Evolutionary conservation across 2,113 vertebrate species (phyloP).

Genomic region (Aegotheles bennettii): DNA sequence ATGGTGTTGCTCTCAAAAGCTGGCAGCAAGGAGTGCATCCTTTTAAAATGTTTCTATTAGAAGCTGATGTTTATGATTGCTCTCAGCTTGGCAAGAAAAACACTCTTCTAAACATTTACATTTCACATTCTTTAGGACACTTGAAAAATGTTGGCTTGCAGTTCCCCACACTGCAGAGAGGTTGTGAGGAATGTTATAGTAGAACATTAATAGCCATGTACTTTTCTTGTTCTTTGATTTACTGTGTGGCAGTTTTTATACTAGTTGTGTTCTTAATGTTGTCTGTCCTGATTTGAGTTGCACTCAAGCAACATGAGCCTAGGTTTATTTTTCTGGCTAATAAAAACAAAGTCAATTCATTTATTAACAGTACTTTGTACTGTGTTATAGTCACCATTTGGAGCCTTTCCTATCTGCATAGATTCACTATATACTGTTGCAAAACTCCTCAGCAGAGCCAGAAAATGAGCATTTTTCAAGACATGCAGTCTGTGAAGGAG

Average conservation of each 20-base stretch:
- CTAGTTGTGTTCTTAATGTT: neutral
- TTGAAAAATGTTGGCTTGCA: constrained; percentile 52
- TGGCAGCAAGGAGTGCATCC: constrained; percentile 43
- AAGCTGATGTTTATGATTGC: constrained; percentile 58
- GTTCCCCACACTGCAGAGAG: constrained; percentile 2
- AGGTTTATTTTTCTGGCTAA: constrained; percentile 38
- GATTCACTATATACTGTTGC: neutral
- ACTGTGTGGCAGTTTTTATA: constrained; percentile 34
- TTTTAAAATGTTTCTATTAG: constrained; percentile 45
- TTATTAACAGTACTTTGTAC: neutral
- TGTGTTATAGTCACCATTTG: neutral
- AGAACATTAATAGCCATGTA: neutral
- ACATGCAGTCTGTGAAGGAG: neutral
- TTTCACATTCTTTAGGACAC: constrained; percentile 60
- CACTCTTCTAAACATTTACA: constrained; percentile 66
- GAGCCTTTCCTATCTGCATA: neutral
- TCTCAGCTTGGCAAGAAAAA: constrained; percentile 64
- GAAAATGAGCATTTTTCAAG: neutral
- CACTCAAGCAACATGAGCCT: neutral
- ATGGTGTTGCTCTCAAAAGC: constrained; percentile 39
- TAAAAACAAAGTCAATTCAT: constrained; percentile 26
- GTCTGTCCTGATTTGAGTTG: neutral
- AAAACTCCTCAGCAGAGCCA: neutral
- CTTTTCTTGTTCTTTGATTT: constrained; percentile 49
- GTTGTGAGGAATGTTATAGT: constrained; percentile 34